Base-by-base conservation (phyloP, 2,888 invertebrate genomes). In the Agriopis leucophaearia region DNA sequence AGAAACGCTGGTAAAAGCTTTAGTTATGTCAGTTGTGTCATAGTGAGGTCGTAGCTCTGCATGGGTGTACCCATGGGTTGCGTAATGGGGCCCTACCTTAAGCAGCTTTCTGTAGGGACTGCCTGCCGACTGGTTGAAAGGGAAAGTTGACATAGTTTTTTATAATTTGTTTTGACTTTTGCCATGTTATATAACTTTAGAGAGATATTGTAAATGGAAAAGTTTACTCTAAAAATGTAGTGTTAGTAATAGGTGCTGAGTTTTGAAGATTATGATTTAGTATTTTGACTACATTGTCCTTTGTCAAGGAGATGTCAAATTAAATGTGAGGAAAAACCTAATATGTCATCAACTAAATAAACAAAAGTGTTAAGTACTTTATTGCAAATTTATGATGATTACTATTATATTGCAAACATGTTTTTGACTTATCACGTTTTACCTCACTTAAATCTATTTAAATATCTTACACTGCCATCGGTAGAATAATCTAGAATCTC, bases 121-220 rank as follows among this genome's bases (percentile, higher is more conserved):
- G 27, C 27, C 27, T 27, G 27, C 27, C 27, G 27, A 27, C 2
- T 18, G 55, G 36, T 59, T 44, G 54, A 70, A 66, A 70, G 56
- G 48, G 70, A 70, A 70, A 70, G 70, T 61, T 66, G 70, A 64
- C 70, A 66, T 42, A 64, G 64, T 63, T 68, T 64, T n/a, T 69
- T 59, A 45, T n/a, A 54, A 61, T 36, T 44, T 64, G 35, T 68
- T 52, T 64, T 64, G 48, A 51, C 52, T 45, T 60, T 16, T 47
- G 59, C 64, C 57, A 44, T 60, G 38, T 62, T 67, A 67, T 44
- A 38, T 62, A 67, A 62, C 62, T 61, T 51, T 40, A 38, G 51
- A 66, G 58, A 51, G 12, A 47, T 27, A 42, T 56, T 51, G 35
- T 61, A 38, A 45, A 27, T 55, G 47, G 47, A 57, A 51, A 36